Evolutionary conservation across 2,113 vertebrate species (phyloP), one percentile per base, ranked within the genome.

Genomic region (Apistogramma diplotaenia): DNA sequence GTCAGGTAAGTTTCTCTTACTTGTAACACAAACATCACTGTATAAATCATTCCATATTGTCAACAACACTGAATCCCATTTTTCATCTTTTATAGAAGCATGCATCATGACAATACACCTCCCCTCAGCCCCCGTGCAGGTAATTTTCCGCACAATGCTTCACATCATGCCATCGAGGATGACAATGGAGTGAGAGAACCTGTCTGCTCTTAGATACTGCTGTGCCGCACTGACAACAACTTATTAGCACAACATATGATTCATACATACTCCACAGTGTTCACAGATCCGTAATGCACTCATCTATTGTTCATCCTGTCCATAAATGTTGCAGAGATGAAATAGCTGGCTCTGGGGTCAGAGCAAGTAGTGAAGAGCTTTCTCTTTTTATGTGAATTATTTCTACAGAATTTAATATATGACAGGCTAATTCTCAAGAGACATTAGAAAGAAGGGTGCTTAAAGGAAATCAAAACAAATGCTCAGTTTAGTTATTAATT

Each of bases 91-190:
- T 90, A 72, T 78, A 49, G 59, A 72, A 53, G 82, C 37, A 27
- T 57, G 78, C 55, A 5, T 84, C 84, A 74, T 77, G 54, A 88
- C 76, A 86, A 87, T 65, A 74, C 67, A 27, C 56, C n/a, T 49
- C 37, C 49, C 67, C 65, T 78, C 75, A 51, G 21, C 71, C 25
- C 46, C 85, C 57, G 58, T 29, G 73, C 75, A 80, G 86, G 86
- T 85, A 85, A 89, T 92, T 90, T 91, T 76, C 78, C 76, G 79
- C 86, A 90, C 86, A 90, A 88, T 87, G 74, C 82, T 62, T 85
- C 82, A 76, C 83, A 84, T 89, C 87, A 87, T 74, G 76, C 82
- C 76, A 79, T 75, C 72, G n/a, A 83, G 43, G 67, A 85, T 84
- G 78, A 87, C 87, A 90, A 85, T 74, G 55, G 74, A 31, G 62